phyloP scores from a whole-genome alignment of 2,113 vertebrate species.

The Tricholaema leucomelas region DNA sequence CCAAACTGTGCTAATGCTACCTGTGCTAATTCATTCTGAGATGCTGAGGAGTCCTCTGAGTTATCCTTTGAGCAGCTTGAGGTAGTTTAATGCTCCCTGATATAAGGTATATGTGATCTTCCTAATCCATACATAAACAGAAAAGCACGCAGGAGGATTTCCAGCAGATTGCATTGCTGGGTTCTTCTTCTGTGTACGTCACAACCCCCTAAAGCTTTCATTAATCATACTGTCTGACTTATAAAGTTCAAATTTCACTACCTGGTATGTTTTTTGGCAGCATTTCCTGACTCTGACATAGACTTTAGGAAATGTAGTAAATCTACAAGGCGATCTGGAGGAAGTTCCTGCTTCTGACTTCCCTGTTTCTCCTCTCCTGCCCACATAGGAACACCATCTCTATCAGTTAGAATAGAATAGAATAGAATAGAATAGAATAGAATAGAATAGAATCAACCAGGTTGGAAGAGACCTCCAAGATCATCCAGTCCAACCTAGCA shows the following conservation, averaged over 20 bases:
- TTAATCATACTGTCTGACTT: not conserved
- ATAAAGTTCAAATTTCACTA: not conserved
- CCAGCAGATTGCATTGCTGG: not conserved
- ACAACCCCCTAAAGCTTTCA: not conserved
- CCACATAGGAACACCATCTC: not conserved
- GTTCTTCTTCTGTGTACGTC: not conserved
- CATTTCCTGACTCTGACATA: not conserved
- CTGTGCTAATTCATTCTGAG: not conserved
- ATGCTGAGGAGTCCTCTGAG: not conserved
- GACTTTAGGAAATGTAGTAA: not conserved
- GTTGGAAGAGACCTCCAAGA: no score
- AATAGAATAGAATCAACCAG: no score
- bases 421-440: no score
- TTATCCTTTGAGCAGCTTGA: slow-evolving; percentile 15
- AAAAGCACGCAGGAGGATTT: not conserved
- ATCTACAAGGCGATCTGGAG: not conserved
- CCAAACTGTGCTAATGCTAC: not conserved
- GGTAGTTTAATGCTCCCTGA: not conserved
- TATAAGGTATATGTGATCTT: not conserved
- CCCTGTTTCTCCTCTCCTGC: not conserved
- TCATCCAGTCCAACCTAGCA: no score
- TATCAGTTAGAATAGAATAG: no score
- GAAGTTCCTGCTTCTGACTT: not conserved
- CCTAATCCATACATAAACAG: not conserved
- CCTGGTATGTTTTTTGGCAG: not conserved